A percentile compares a stretch with the other conserved stretches of the same genome.
Evolutionary conservation across 2,113 vertebrate species (phyloP).

Genomic region (Anthoscopus minutus): DNA sequence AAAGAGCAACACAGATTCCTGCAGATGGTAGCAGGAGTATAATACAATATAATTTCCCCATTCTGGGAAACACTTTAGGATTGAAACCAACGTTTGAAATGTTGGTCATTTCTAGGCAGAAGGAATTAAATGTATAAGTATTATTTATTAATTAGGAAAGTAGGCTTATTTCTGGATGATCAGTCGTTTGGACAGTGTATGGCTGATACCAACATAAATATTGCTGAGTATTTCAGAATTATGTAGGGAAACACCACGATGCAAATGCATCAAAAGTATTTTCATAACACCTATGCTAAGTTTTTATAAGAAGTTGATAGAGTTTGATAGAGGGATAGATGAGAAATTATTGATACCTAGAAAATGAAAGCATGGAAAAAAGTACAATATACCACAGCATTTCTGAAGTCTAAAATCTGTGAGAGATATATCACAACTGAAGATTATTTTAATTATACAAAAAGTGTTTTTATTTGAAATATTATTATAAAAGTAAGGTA

Average conservation of each 20-base stretch:
- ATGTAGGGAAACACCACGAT: neutral
- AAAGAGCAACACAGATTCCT: neutral
- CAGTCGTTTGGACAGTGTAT: neutral
- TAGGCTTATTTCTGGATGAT: neutral
- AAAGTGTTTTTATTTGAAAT: neutral
- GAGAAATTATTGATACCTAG: neutral
- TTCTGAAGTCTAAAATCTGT: neutral
- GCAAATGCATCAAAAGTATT: neutral
- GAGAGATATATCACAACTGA: neutral
- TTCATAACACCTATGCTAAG: neutral
- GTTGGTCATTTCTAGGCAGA: neutral
- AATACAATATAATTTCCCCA: accelerated
- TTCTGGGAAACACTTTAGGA: neutral
- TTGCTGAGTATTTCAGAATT: neutral
- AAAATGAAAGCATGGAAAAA: neutral
- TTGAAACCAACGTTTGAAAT: neutral
- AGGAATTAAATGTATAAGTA: neutral
- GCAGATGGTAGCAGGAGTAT: accelerated
- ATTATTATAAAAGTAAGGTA: neutral
- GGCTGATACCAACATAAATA: neutral
- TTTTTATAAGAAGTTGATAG: neutral
- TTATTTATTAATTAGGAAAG: neutral
- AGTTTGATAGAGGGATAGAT: neutral
- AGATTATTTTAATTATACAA: neutral
- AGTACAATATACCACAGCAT: neutral